Evolutionary conservation across 2,113 vertebrate genomes (phyloP).

Genomic region (Recurvirostra avosetta): DNA sequence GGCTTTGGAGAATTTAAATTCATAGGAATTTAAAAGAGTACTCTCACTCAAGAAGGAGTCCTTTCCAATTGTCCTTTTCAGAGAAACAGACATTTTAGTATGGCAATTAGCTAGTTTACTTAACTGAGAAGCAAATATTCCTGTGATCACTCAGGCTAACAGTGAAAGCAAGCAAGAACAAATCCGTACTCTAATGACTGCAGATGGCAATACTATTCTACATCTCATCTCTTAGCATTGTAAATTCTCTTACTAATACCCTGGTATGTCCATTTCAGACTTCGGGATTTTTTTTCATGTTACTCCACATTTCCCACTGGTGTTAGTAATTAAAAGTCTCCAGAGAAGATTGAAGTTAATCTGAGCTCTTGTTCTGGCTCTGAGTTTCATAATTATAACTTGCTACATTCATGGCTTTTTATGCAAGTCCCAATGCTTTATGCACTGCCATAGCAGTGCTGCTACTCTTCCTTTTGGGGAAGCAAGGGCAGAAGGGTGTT

Average conservation of each 20-base stretch:
- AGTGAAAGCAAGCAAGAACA: conserved; percentile 26
- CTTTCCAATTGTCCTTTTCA: conserved; percentile 39
- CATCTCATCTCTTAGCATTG: conserved; percentile 23
- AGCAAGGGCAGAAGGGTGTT: not conserved
- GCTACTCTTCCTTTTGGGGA: not conserved
- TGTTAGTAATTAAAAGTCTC: conserved; percentile 27
- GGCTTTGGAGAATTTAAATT: not conserved
- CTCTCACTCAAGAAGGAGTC: conserved; percentile 6
- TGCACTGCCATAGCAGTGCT: not conserved
- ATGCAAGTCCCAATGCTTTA: not conserved
- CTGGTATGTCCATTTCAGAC: conserved; percentile 16
- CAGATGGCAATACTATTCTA: conserved; percentile 52
- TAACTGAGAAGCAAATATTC: conserved; percentile 61
- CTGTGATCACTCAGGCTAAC: conserved; percentile 57
- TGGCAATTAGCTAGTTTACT: conserved; percentile 63
- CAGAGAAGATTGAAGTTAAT: conserved; percentile 34
- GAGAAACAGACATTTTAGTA: conserved; percentile 41
- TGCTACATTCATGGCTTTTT: not conserved
- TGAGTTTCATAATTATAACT: conserved; percentile 41
- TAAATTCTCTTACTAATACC: conserved; percentile 42
- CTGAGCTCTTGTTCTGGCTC: conserved; percentile 25
- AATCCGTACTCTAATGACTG: conserved; percentile 42
- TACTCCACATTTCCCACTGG: not conserved
- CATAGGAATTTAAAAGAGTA: not conserved
- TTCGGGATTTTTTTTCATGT: not conserved